These are phyloP conservation scores for Cataglyphis hispanica DNA, from an alignment of 1,140 invertebrate genomes.

Conservation along the genomic window DNA sequence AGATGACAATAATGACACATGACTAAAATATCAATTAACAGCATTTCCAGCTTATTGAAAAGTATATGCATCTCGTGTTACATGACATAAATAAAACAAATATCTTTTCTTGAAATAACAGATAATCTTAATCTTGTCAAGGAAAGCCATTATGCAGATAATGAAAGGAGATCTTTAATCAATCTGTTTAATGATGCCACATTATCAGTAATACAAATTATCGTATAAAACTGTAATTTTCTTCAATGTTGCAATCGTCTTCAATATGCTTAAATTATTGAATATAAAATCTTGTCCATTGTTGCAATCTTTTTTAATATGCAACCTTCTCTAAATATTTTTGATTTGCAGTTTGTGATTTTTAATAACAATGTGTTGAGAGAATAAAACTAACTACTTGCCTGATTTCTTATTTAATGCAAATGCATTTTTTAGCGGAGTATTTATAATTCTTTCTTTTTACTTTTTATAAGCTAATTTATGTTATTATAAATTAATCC, in stretches of 20 bases:
- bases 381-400: background rate
- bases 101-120: background rate
- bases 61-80: background rate
- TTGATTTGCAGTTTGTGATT: background rate
- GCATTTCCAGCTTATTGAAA: background rate
- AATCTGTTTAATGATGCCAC: background rate
- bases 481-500: too few relatives aligned
- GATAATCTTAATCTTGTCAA: background rate
- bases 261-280: too few relatives aligned
- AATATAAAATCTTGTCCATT: too few relatives aligned
- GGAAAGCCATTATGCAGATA: background rate
- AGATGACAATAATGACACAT: too few relatives aligned
- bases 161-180: background rate
- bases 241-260: too few relatives aligned
- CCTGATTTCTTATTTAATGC: background rate
- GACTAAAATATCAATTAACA: background rate
- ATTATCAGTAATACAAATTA: background rate
- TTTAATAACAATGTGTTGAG: background rate
- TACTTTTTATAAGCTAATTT: too few relatives aligned
- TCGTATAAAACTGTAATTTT: background rate
- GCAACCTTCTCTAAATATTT: background rate
- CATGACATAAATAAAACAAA: background rate
- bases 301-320: too few relatives aligned
- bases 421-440: background rate
- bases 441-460: background rate